Conservation (phyloP, 2,888 invertebrate genomes). For the Tromatobia lineatoria region DNA sequence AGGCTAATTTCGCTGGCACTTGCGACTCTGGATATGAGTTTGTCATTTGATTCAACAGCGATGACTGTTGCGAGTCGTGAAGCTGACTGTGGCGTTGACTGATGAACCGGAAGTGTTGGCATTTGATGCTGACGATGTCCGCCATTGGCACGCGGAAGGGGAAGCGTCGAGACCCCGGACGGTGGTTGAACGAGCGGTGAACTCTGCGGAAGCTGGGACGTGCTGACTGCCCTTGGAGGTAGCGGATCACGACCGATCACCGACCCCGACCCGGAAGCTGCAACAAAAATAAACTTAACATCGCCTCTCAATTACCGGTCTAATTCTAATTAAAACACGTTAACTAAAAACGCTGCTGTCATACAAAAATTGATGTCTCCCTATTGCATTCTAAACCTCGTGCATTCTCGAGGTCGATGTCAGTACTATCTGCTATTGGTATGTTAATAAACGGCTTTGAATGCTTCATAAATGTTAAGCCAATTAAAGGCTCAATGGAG, state of each 20-base stretch:
- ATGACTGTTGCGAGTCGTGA: conserved; percentile 49
- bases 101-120: conserved; percentile 75
- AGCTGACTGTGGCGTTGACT: conserved; percentile 72
- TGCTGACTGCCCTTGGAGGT: conserved; percentile 85
- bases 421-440: neutral
- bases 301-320: neutral
- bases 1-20: conserved; percentile 78
- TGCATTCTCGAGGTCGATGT: neutral
- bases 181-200: conserved; percentile 85
- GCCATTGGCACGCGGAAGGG: conserved; percentile 75
- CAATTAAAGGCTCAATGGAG: too few species aligned
- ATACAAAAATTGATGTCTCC: neutral
- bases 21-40: conserved; percentile 67
- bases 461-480: neutral
- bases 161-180: conserved; percentile 79
- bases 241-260: conserved; percentile 88
- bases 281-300: conserved; percentile 78
- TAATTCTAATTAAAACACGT: neutral
- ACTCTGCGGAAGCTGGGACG: conserved; percentile 80
- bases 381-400: neutral
- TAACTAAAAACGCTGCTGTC: neutral
- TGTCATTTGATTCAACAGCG: conserved; percentile 46
- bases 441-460: neutral
- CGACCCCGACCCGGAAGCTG: conserved; percentile 91
- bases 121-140: conserved; percentile 72